Evolutionary conservation across 2,113 vertebrate species (phyloP).

Genomic region (Epinephelus lanceolatus): DNA sequence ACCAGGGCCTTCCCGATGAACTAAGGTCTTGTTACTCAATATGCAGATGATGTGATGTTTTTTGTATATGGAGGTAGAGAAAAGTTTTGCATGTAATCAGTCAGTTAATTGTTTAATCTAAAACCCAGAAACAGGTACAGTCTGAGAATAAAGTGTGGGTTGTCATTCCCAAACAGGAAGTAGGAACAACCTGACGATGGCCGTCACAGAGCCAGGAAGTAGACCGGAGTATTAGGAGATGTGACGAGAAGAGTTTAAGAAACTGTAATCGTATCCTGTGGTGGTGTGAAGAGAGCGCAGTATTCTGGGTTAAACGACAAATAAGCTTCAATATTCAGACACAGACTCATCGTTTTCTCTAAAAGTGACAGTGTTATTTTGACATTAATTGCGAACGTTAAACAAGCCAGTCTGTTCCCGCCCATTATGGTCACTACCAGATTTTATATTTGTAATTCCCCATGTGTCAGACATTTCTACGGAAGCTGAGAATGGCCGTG

Average conservation of each 20-base stretch:
- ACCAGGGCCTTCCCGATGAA: background rate
- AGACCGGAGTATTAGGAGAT: background rate
- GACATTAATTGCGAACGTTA: background rate
- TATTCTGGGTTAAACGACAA: background rate
- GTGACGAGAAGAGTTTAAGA: slow-evolving; percentile 3
- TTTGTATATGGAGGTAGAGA: slow-evolving; percentile 5
- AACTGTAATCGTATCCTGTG: too few relatives aligned
- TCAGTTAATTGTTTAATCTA: slow-evolving; percentile 12
- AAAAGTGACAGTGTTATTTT: background rate
- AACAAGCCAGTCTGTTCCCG: background rate
- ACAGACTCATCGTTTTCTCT: background rate
- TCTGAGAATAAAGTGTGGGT: background rate
- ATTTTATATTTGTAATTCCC: background rate
- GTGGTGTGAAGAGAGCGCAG: background rate
- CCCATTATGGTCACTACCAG: background rate
- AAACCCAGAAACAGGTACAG: slow-evolving; percentile 10
- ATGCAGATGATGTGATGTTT: slow-evolving; percentile 1
- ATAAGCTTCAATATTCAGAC: background rate
- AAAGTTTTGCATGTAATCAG: background rate
- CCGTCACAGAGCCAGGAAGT: background rate
- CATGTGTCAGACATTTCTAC: background rate
- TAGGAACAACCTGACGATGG: background rate
- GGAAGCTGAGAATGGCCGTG: too few relatives aligned
- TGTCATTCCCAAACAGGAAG: slow-evolving; percentile 34
- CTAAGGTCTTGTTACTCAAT: background rate